Percentiles rank a stretch among this genome's conserved stretches.
Conservation (phyloP, 2,888 invertebrate species). For the Caenorhabditis auriculariae region DNA sequence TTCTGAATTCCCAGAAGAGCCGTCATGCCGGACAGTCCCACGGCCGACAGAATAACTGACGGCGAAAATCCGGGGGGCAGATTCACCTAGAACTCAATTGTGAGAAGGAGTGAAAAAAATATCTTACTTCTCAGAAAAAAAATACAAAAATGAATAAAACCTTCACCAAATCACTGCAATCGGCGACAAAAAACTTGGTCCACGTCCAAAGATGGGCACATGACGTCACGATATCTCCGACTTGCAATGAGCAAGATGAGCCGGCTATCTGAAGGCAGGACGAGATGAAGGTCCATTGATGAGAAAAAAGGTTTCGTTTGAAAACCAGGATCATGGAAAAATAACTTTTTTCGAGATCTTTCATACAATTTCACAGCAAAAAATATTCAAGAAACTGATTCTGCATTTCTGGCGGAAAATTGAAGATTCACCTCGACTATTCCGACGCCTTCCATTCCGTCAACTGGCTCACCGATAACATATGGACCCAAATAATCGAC, state of each 20-base stretch:
- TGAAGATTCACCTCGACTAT: conserved; percentile 25
- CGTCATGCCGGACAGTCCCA: conserved; percentile 64
- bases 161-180: conserved; percentile 34
- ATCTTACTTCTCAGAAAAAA: neutral
- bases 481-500: conserved; percentile 64
- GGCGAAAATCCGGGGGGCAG: conserved; percentile 43
- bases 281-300: neutral
- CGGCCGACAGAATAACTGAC: conserved; percentile 49
- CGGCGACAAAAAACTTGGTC: conserved; percentile 34
- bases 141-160: conserved; percentile 8
- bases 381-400: neutral
- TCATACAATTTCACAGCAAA: neutral
- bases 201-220: conserved; percentile 38
- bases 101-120: neutral
- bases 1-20: conserved; percentile 61
- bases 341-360: no score
- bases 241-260: conserved; percentile 9
- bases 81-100: conserved; percentile 22
- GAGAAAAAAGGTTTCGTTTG: conserved; percentile 1
- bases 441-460: conserved; percentile 64
- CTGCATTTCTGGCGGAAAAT: no score
- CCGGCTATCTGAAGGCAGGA: conserved; percentile 5
- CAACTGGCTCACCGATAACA: conserved; percentile 59
- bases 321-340: no score
- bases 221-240: conserved; percentile 33